Percentiles rank a stretch among this genome's conserved stretches.
These are phyloP conservation scores for Tachyglossus aculeatus DNA, from an alignment of 2,797 vertebrate species.

Conservation along the genomic window DNA sequence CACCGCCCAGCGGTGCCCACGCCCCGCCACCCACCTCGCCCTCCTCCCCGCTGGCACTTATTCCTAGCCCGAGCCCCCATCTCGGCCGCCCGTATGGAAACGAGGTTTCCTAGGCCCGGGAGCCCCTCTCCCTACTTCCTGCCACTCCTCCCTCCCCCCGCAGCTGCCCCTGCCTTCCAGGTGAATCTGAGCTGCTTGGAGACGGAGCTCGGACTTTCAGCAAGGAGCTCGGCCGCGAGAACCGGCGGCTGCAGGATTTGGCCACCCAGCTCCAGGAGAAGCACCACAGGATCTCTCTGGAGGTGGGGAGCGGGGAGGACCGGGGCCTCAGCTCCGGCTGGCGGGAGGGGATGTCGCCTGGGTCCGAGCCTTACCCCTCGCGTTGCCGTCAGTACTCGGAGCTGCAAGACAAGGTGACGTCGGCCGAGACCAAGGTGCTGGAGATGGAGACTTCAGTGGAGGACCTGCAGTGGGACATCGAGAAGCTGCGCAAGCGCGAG, in stretches of 20 bases:
- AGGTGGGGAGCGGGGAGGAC: constrained; percentile 70
- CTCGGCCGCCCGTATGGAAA: neutral
- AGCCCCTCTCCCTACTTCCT: neutral
- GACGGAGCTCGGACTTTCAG: constrained; percentile 75
- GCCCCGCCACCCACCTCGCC: neutral
- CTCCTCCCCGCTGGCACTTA: no score
- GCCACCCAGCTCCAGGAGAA: constrained; percentile 87
- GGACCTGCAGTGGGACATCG: constrained; percentile 95
- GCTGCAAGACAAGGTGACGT: constrained; percentile 91
- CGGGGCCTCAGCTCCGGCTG: neutral
- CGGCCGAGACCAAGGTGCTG: constrained; percentile 92
- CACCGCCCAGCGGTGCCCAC: neutral
- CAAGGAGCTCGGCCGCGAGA: constrained; percentile 82
- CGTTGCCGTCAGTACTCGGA: constrained; percentile 83
- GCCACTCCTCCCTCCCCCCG: constrained; percentile 2
- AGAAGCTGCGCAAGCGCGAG: constrained; percentile 91
- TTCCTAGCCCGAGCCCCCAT: no score
- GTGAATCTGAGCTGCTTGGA: constrained; percentile 67
- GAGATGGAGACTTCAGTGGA: constrained; percentile 95
- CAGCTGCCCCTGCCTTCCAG: constrained; percentile 55
- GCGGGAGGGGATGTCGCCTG: neutral
- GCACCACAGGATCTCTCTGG: constrained; percentile 91
- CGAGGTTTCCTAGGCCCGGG: neutral
- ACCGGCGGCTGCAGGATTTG: constrained; percentile 83
- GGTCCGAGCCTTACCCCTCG: neutral